phyloP scores from a whole-genome alignment of 2,113 vertebrate genomes.

The Thryonomys swinderianus region DNA sequence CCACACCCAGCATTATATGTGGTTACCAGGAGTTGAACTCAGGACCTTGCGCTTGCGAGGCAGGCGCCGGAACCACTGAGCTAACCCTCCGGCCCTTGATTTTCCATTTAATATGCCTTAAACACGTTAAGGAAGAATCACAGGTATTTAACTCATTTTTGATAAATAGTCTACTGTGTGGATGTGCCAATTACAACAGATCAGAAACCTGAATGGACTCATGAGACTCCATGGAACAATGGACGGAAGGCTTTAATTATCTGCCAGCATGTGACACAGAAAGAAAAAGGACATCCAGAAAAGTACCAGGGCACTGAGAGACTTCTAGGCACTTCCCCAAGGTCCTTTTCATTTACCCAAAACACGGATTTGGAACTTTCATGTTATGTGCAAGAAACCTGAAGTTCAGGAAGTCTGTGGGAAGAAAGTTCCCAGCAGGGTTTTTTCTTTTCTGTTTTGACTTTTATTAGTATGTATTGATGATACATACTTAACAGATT shows the following conservation, averaged over 20 bases:
- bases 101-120: slow-evolving; percentile 33
- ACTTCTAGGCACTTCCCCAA: background rate
- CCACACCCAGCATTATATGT: too few species aligned
- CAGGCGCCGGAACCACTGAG: too few species aligned
- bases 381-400: background rate
- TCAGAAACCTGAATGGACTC: background rate
- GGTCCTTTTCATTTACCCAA: background rate
- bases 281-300: background rate
- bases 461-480: background rate
- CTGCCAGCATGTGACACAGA: background rate
- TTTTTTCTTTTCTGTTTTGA: background rate
- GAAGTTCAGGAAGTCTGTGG: background rate
- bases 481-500: background rate
- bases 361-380: background rate
- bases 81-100: too few species aligned
- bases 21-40: too few species aligned
- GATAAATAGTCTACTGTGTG: background rate
- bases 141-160: background rate
- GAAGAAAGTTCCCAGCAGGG: background rate
- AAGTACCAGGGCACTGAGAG: background rate
- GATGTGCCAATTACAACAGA: background rate
- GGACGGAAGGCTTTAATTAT: background rate
- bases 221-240: background rate
- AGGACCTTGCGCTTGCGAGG: too few species aligned
- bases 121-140: background rate